These are phyloP conservation scores for Dascillus cervinus DNA, from an alignment of 2,888 invertebrate genomes.

Conservation along the genomic window DNA sequence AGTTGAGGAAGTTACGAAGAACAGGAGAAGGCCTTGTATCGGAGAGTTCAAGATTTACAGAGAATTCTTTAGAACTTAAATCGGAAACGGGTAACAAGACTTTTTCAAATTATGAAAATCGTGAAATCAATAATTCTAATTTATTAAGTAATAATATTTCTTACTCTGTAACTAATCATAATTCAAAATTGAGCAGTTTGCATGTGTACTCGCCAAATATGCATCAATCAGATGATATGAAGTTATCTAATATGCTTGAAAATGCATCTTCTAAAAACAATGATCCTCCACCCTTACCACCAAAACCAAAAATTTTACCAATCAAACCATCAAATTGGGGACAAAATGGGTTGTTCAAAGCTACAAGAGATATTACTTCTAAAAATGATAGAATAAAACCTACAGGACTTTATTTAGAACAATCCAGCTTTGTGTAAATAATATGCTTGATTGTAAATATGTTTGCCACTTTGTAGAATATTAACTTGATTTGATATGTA, in stretches of 20 bases:
- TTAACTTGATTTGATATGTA: no score
- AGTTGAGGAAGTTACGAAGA: constrained; percentile 9
- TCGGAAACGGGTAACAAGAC: constrained; percentile 11
- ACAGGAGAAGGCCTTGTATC: constrained; percentile 5
- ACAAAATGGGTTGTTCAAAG: constrained; percentile 33
- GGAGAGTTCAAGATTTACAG: constrained; percentile 19
- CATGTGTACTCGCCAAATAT: constrained; percentile 21
- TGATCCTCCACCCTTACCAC: constrained; percentile 64
- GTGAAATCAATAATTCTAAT: constrained; percentile 8
- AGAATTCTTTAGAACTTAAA: constrained; percentile 6
- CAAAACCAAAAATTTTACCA: constrained; percentile 64
- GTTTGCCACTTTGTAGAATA: no score
- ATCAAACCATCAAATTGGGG: constrained; percentile 56
- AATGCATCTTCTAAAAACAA: constrained; percentile 16
- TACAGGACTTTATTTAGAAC: constrained; percentile 48
- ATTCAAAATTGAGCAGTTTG: constrained; percentile 19
- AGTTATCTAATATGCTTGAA: constrained; percentile 24
- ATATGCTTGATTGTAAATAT: no score
- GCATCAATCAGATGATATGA: constrained; percentile 16
- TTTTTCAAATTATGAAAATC: constrained; percentile 30
- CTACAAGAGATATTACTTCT: constrained; percentile 12
- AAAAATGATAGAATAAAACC: constrained; percentile 14
- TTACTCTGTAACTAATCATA: constrained; percentile 10
- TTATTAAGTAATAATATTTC: constrained; percentile 11
- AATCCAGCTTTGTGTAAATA: constrained; percentile 55